A percentile compares a stretch with the other conserved stretches of the same genome.
Evolutionary conservation across 2,797 vertebrate genomes (phyloP).

Genomic region (Pipistrellus pygmaeus): DNA sequence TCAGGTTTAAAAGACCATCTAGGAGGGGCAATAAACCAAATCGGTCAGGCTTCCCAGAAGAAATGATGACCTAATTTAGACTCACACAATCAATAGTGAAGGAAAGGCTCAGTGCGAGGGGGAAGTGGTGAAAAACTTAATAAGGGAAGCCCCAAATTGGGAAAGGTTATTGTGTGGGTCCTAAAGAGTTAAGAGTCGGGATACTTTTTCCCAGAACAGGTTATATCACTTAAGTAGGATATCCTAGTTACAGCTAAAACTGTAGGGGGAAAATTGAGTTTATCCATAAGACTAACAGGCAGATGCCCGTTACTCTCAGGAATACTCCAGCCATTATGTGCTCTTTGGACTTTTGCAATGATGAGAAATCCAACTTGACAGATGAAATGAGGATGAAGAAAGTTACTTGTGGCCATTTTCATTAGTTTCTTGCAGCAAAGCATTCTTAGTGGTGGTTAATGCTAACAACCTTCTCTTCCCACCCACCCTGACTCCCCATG

Average conservation of each 20-base stretch:
- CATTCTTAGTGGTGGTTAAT: not conserved
- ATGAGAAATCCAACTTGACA: not conserved
- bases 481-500: not conserved
- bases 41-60: not conserved
- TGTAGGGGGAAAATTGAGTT: not conserved
- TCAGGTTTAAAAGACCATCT: not conserved
- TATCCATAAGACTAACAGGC: not conserved
- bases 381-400: not conserved
- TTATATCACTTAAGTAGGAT: not conserved
- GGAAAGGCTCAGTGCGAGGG: not conserved
- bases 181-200: not conserved
- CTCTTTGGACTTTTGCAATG: not conserved
- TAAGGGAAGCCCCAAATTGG: fast-evolving
- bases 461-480: not conserved
- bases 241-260: not conserved
- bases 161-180: not conserved
- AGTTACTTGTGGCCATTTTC: not conserved
- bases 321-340: not conserved
- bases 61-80: not conserved
- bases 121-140: not conserved
- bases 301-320: not conserved
- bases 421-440: not conserved
- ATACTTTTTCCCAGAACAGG: not conserved
- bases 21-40: not conserved
- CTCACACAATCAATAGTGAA: not conserved